Evolutionary conservation across 2,888 invertebrate genomes (phyloP).

Genomic region (Dolichopus griseipennis): DNA sequence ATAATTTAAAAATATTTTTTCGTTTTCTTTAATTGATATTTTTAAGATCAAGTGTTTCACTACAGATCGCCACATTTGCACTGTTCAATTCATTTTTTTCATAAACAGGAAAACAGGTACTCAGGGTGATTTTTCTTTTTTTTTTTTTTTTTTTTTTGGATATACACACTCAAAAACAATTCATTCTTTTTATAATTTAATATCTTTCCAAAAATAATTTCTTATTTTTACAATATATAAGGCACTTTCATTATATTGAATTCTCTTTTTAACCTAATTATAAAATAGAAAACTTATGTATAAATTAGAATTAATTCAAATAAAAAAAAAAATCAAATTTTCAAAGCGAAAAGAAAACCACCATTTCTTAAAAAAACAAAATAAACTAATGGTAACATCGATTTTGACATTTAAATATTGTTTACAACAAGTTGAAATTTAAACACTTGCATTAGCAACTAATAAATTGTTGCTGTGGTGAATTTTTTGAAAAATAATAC

Average conservation of each 20-base stretch:
- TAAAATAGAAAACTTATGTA: no score
- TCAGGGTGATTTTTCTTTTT: not conserved
- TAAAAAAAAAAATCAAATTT: no score
- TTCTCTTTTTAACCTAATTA: no score
- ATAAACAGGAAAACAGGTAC: constrained; percentile 2
- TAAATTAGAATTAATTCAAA: no score
- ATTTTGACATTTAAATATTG: not conserved
- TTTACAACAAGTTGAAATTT: not conserved
- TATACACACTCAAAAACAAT: not conserved
- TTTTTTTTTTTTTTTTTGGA: not conserved
- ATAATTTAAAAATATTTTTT: no score
- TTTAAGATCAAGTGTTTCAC: constrained; percentile 3
- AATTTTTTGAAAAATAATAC: no score
- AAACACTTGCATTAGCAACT: no score
- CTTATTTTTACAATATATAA: not conserved
- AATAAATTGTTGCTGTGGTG: no score
- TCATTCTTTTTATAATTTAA: not conserved
- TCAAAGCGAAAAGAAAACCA: not conserved
- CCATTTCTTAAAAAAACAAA: not conserved
- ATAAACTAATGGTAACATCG: not conserved
- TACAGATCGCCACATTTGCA: not conserved
- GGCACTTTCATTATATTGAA: not conserved
- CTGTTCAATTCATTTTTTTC: not conserved
- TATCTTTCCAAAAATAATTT: not conserved
- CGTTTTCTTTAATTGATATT: not conserved